A percentile compares a stretch with the other conserved stretches of the same genome.
Conservation (phyloP, 2,888 invertebrate species). For the Andrena minutula region DNA sequence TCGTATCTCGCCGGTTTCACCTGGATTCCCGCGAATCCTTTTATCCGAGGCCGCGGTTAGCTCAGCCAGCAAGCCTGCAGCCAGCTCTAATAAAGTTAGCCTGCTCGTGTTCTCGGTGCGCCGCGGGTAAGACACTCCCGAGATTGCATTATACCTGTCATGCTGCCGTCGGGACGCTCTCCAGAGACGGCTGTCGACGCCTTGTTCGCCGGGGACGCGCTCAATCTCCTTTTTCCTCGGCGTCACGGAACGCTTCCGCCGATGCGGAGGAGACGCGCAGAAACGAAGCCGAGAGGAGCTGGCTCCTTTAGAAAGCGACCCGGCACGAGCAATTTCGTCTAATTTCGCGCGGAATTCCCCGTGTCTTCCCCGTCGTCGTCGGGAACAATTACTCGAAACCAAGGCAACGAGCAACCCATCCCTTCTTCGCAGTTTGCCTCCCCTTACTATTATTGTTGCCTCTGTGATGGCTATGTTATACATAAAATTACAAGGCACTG, state of each 20-base stretch:
- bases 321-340: conserved; percentile 8
- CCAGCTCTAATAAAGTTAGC: conserved; percentile 60
- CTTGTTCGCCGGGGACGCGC: conserved; percentile 48
- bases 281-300: background rate
- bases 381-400: background rate
- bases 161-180: conserved; percentile 34
- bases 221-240: conserved; percentile 52
- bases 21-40: conserved; percentile 41
- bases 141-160: conserved; percentile 69
- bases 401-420: background rate
- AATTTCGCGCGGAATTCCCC: conserved; percentile 20
- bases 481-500: background rate
- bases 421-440: background rate
- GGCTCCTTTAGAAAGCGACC: conserved; percentile 8
- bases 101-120: conserved; percentile 50
- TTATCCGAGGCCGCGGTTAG: conserved; percentile 17
- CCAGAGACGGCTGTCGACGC: conserved; percentile 40
- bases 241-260: conserved; percentile 11
- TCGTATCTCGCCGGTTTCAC: conserved; percentile 1
- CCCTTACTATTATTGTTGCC: background rate
- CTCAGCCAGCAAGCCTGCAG: conserved; percentile 29
- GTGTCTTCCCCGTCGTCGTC: background rate
- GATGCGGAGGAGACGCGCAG: background rate
- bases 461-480: background rate
- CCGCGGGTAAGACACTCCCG: conserved; percentile 56